A percentile compares a stretch with the other conserved stretches of the same genome.
These are phyloP conservation scores for Lampropteryx suffumata DNA, from an alignment of 2,888 invertebrate species.

Conservation along the genomic window DNA sequence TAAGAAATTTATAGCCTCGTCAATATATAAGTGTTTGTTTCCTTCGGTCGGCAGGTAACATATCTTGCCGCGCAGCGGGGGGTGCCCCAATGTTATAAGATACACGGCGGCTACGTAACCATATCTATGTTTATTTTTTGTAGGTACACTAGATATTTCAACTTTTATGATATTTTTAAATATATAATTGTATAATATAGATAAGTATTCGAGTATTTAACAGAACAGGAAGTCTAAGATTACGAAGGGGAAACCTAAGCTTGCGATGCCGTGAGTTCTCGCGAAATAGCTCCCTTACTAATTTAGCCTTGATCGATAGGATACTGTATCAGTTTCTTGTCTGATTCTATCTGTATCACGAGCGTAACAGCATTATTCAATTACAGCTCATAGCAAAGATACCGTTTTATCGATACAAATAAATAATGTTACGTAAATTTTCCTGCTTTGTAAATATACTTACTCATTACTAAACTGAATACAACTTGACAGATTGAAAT, in stretches of 20 bases:
- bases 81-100: conserved; percentile 61
- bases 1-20: conserved; percentile 69
- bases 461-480: conserved; percentile 25
- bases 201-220: too few relatives aligned
- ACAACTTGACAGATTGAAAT: too few relatives aligned
- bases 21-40: conserved; percentile 72
- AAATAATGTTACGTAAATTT: conserved; percentile 33
- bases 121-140: conserved; percentile 23
- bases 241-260: background rate
- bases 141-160: conserved; percentile 6
- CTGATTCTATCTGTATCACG: conserved; percentile 31
- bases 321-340: conserved; percentile 30
- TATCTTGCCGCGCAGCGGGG: conserved; percentile 70
- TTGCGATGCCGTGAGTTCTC: background rate
- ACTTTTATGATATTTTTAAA: conserved; percentile 4
- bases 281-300: conserved; percentile 12
- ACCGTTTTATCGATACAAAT: conserved; percentile 30
- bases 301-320: conserved; percentile 33
- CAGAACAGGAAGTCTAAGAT: background rate
- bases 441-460: conserved; percentile 19
- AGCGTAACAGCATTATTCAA: conserved; percentile 34
- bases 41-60: conserved; percentile 71
- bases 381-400: conserved; percentile 32
- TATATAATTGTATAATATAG: background rate
- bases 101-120: conserved; percentile 20